A percentile compares a stretch with the other conserved stretches of the same genome.
phyloP scores from a whole-genome alignment of 1,140 invertebrate species.

The Macrocentrus cingulum region DNA sequence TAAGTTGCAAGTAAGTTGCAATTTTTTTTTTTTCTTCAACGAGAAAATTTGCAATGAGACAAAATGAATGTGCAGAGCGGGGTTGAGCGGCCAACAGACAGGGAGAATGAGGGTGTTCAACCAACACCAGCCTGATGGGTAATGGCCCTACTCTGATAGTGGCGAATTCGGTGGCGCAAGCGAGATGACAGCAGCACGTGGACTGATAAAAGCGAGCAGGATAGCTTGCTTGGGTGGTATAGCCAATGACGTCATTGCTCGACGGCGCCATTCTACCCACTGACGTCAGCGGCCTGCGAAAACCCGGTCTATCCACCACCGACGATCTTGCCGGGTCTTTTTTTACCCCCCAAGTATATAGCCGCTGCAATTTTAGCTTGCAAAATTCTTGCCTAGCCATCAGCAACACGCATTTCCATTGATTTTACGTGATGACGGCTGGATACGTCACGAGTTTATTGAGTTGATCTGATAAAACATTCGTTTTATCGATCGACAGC shows the following conservation, averaged over 20 bases:
- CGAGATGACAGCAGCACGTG: not conserved
- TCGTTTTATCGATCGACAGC: no score
- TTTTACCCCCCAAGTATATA: no score
- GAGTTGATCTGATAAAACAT: no score
- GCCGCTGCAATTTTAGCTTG: no score
- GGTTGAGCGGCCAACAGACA: not conserved
- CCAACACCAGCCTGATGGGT: conserved; percentile 8
- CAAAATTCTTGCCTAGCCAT: no score
- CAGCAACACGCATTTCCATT: no score
- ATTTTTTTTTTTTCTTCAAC: no score
- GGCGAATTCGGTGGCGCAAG: conserved; percentile 1
- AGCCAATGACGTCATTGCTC: conserved; percentile 43
- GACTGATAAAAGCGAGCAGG: conserved; percentile 25
- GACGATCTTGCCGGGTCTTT: no score
- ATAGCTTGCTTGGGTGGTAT: conserved; percentile 27
- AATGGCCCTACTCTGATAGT: conserved; percentile 12
- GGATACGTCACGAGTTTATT: no score
- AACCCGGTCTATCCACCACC: not conserved
- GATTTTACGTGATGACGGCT: no score
- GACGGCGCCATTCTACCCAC: conserved; percentile 31
- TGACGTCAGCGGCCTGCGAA: conserved; percentile 15
- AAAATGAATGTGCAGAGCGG: conserved; percentile 1
- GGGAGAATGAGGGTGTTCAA: not conserved
- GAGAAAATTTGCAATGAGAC: no score
- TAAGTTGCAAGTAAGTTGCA: no score